A percentile compares a stretch with the other conserved stretches of the same genome.
Conservation (phyloP, 2,113 vertebrate species). For the Scytalopus superciliaris region DNA sequence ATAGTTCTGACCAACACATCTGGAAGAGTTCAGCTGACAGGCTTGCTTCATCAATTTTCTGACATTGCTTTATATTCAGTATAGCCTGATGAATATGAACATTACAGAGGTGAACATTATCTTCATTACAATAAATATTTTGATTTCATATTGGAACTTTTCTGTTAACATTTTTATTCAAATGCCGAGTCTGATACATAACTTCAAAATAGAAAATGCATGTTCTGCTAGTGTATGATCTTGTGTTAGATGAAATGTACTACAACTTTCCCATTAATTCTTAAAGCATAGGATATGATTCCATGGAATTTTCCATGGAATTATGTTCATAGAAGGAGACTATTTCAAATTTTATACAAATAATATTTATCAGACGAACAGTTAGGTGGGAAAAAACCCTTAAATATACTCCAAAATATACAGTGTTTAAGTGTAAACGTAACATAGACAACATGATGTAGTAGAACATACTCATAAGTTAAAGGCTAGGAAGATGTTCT, state of each 20-base stretch:
- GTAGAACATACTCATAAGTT: not conserved
- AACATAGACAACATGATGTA: rapidly evolving
- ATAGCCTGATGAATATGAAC: not conserved
- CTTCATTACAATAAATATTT: not conserved
- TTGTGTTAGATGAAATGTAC: not conserved
- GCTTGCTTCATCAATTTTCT: not conserved
- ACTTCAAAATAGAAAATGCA: not conserved
- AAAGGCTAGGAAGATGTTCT: not conserved
- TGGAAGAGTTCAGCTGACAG: not conserved
- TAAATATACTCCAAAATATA: not conserved
- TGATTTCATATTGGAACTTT: not conserved
- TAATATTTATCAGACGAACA: not conserved
- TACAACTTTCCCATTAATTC: not conserved
- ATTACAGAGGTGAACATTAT: not conserved
- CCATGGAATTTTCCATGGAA: not conserved
- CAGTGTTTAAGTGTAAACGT: not conserved
- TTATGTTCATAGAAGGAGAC: not conserved
- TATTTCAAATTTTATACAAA: not conserved
- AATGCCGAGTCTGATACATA: not conserved
- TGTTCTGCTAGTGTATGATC: not conserved
- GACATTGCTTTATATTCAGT: not conserved
- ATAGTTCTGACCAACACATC: not conserved
- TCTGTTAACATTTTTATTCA: not conserved
- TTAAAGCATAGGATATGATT: not conserved
- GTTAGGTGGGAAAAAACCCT: rapidly evolving